Evolutionary conservation across 2,797 vertebrate species (phyloP).

Genomic region (Cottoperca gobio): DNA sequence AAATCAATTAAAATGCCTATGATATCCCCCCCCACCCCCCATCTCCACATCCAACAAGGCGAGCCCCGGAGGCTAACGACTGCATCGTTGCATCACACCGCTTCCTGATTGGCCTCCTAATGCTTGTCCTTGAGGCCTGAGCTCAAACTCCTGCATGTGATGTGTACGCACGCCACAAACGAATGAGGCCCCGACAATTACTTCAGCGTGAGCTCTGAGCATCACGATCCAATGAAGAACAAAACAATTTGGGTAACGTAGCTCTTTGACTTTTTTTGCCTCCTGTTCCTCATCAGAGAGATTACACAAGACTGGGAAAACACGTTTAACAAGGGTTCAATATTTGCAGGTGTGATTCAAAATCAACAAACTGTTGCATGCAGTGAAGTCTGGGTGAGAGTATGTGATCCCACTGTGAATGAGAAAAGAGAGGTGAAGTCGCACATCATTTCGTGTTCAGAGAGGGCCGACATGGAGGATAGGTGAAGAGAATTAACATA

Average conservation of each 20-base stretch:
- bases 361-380: slow-evolving; percentile 45
- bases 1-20: slow-evolving; percentile 65
- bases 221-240: slow-evolving; percentile 24
- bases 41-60: slow-evolving; percentile 63
- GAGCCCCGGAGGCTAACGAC: slow-evolving; percentile 37
- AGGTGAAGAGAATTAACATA: slow-evolving; percentile 22
- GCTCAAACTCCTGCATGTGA: slow-evolving; percentile 13
- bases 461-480: background rate
- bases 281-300: slow-evolving; percentile 33
- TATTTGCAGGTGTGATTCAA: slow-evolving; percentile 62
- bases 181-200: slow-evolving; percentile 41
- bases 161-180: slow-evolving; percentile 31
- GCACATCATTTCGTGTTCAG: background rate
- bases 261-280: background rate
- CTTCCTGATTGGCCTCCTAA: slow-evolving; percentile 54
- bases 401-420: slow-evolving; percentile 45
- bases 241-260: slow-evolving; percentile 15
- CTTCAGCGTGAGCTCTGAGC: background rate
- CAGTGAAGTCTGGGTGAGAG: slow-evolving; percentile 19
- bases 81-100: slow-evolving; percentile 45
- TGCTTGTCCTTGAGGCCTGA: slow-evolving; percentile 54
- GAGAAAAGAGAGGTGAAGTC: slow-evolving; percentile 22
- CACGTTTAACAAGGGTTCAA: slow-evolving; percentile 46
- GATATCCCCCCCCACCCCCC: slow-evolving; percentile 60
- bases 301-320: slow-evolving; percentile 50